Conservation (phyloP, 2,888 invertebrate genomes). For the Chydorus sphaericus region DNA sequence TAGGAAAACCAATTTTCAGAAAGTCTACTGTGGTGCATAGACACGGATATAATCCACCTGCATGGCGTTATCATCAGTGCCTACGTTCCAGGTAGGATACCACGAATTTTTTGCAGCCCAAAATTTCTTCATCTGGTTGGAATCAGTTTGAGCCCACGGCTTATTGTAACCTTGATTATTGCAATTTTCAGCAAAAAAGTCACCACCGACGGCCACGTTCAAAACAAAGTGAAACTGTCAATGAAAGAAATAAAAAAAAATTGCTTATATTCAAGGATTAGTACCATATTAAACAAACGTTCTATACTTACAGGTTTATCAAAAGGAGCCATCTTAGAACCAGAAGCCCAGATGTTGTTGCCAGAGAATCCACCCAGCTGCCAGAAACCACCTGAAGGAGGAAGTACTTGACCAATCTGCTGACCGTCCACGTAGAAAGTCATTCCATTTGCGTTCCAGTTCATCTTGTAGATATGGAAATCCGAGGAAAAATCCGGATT, state of each 20-base stretch:
- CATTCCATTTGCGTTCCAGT: constrained; percentile 23
- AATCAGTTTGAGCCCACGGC: constrained; percentile 19
- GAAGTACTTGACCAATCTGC: constrained; percentile 13
- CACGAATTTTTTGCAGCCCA: constrained; percentile 12
- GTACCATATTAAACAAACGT: not conserved
- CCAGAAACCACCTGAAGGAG: constrained; percentile 17
- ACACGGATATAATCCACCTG: constrained; percentile 15
- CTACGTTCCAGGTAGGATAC: constrained; percentile 15
- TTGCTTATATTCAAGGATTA: too few species aligned
- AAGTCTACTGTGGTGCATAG: too few species aligned
- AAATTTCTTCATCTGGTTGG: constrained; percentile 12
- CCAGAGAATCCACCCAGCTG: constrained; percentile 15
- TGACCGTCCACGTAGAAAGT: constrained; percentile 12
- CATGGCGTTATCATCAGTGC: constrained; percentile 11
- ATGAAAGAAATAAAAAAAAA: not conserved
- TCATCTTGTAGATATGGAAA: constrained; percentile 26
- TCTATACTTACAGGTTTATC: constrained; percentile 15
- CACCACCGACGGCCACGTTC: constrained; percentile 31
- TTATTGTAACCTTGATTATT: constrained; percentile 18
- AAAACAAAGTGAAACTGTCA: constrained; percentile 28
- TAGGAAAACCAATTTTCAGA: too few species aligned
- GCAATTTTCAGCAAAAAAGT: constrained; percentile 23
- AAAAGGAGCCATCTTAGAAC: constrained; percentile 16
- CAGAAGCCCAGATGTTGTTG: constrained; percentile 14
- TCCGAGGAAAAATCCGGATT: constrained; percentile 14